These are phyloP conservation scores for Aphelinus certus DNA, from an alignment of 1,140 invertebrate species.

Conservation along the genomic window DNA sequence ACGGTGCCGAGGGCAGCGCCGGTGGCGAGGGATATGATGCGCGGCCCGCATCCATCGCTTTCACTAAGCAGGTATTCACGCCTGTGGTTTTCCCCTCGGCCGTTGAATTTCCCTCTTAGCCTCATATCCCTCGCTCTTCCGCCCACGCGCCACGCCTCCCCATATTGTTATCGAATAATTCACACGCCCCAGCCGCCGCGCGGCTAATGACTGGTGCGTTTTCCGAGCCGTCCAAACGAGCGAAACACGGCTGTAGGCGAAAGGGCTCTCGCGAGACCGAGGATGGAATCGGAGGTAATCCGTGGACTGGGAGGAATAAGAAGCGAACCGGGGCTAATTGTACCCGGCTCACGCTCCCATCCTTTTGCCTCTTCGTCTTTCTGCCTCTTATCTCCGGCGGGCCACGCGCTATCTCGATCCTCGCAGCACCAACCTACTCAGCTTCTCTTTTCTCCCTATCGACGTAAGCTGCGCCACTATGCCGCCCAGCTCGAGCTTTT, in stretches of 20 bases:
- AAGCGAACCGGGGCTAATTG: constrained; percentile 54
- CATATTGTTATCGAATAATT: too few species aligned
- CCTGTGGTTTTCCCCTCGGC: too few species aligned
- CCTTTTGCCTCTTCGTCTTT: constrained; percentile 37
- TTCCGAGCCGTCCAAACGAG: not conserved
- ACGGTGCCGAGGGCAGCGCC: not conserved
- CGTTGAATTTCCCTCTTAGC: too few species aligned
- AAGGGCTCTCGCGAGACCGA: not conserved
- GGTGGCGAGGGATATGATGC: not conserved
- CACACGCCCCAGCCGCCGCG: not conserved
- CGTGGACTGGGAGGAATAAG: constrained; percentile 2
- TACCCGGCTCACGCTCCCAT: constrained; percentile 52
- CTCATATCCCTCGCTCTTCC: too few species aligned
- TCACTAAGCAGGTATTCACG: too few species aligned
- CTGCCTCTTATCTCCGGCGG: constrained; percentile 34
- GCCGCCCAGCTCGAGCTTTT: constrained; percentile 1
- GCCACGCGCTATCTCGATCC: not conserved
- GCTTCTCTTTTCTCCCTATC: not conserved
- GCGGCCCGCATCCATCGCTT: not conserved
- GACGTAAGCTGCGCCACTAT: not conserved
- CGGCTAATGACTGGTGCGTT: not conserved
- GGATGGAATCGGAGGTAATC: not conserved
- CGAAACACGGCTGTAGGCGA: not conserved
- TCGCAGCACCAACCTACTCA: not conserved
- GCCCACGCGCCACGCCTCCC: too few species aligned